These are phyloP conservation scores for Drosophila mulleri DNA, from an alignment of 2,888 invertebrate genomes.

Conservation along the genomic window DNA sequence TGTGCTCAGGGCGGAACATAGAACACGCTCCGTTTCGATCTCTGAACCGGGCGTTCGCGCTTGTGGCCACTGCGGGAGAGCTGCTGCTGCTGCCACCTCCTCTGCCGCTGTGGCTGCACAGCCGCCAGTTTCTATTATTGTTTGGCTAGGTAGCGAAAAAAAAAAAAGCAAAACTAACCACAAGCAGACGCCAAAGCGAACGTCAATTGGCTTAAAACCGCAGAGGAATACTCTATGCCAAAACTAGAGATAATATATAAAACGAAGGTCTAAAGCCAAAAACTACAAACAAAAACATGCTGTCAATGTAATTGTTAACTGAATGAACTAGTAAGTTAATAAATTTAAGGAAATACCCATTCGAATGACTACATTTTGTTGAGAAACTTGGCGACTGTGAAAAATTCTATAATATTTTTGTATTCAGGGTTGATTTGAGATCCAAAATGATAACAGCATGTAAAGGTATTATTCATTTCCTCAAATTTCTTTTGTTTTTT, in stretches of 20 bases:
- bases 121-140: conserved; percentile 71
- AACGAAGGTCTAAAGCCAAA: not conserved
- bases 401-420: no score
- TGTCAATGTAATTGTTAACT: not conserved
- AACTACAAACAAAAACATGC: not conserved
- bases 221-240: conserved; percentile 38
- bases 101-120: conserved; percentile 22
- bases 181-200: conserved; percentile 32
- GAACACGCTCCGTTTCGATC: conserved; percentile 61
- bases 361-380: not conserved
- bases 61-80: conserved; percentile 69
- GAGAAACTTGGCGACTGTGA: no score
- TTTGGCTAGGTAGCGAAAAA: conserved; percentile 65
- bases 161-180: conserved; percentile 47
- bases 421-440: no score
- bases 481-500: no score
- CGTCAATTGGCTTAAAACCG: conserved; percentile 24
- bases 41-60: conserved; percentile 48
- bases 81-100: conserved; percentile 21
- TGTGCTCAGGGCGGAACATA: conserved; percentile 58
- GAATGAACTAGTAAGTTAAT: not conserved
- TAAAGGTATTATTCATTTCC: no score
- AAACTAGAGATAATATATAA: not conserved
- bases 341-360: not conserved
- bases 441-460: no score